Conservation (phyloP, 2,888 invertebrate species). For the Mesorhabditis belari region DNA sequence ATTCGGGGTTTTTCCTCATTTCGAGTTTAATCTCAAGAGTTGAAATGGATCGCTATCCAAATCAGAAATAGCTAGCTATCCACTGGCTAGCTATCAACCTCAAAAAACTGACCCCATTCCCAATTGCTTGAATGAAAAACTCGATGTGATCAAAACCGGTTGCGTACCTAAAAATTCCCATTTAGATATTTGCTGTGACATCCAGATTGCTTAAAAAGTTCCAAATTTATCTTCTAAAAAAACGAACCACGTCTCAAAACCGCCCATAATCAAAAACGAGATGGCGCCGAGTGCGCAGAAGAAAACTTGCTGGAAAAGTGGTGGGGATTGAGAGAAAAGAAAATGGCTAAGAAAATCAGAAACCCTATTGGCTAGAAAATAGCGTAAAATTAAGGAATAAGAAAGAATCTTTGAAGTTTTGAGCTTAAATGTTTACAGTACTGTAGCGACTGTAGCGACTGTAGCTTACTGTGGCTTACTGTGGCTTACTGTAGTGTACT, state of each 20-base stretch:
- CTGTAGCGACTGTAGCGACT: too few species aligned
- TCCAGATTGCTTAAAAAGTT: neutral
- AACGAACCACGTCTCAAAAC: conserved; percentile 50
- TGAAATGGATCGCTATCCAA: neutral
- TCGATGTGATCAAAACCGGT: conserved; percentile 51
- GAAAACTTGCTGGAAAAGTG: conserved; percentile 46
- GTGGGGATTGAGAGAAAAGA: too few species aligned
- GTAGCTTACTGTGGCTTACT: too few species aligned
- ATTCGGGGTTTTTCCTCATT: neutral
- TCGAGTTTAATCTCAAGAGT: neutral
- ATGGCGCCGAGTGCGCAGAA: conserved; percentile 37
- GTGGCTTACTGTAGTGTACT: too few species aligned
- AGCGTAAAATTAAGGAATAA: too few species aligned
- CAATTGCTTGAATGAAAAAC: conserved; percentile 39
- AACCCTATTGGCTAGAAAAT: too few species aligned
- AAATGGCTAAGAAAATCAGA: too few species aligned
- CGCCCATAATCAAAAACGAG: conserved; percentile 48
- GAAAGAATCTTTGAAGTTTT: too few species aligned
- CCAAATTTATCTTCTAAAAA: conserved; percentile 4
- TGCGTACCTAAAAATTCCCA: conserved; percentile 21
- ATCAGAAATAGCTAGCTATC: too few species aligned
- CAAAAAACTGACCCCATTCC: neutral
- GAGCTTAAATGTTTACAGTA: too few species aligned
- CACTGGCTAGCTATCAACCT: too few species aligned
- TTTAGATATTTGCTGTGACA: neutral